Conservation (phyloP, 2,113 vertebrate genomes). For the Cephalopholis sonnerati region DNA sequence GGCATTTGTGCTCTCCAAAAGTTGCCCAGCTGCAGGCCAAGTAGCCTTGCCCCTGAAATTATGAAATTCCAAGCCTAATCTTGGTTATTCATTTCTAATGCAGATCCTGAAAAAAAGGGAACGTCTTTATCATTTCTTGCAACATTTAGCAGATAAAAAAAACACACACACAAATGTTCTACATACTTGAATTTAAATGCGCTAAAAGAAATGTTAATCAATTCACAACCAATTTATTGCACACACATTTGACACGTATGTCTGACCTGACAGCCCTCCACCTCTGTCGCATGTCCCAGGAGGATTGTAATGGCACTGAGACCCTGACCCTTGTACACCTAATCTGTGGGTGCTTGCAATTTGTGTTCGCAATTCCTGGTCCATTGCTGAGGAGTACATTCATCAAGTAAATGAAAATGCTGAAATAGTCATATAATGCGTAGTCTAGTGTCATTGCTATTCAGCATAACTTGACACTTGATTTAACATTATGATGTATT, state of each 20-base stretch:
- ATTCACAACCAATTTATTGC: conserved; percentile 6
- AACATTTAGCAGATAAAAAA: not conserved
- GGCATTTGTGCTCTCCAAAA: no score
- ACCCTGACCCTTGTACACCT: conserved; percentile 16
- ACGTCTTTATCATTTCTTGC: not conserved
- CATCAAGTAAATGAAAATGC: conserved; percentile 14
- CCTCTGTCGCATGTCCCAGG: conserved; percentile 11
- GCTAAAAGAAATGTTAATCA: not conserved
- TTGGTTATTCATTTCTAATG: not conserved
- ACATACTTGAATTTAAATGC: not conserved
- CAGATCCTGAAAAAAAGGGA: not conserved
- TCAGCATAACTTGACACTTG: conserved; percentile 23
- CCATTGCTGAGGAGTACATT: not conserved
- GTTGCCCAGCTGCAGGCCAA: no score
- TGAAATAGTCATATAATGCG: conserved; percentile 12
- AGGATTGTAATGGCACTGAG: not conserved
- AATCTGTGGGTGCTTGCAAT: conserved; percentile 9
- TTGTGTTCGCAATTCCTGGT: conserved; percentile 2
- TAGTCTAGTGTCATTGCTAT: not conserved
- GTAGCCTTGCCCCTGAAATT: no score
- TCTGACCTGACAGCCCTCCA: not conserved
- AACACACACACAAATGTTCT: not conserved
- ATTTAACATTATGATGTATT: conserved; percentile 29
- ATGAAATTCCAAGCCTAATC: no score
- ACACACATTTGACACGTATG: not conserved